These are phyloP conservation scores for Drosophila nr. perissopoda DNA, from an alignment of 2,888 invertebrate genomes.

Conservation along the genomic window DNA sequence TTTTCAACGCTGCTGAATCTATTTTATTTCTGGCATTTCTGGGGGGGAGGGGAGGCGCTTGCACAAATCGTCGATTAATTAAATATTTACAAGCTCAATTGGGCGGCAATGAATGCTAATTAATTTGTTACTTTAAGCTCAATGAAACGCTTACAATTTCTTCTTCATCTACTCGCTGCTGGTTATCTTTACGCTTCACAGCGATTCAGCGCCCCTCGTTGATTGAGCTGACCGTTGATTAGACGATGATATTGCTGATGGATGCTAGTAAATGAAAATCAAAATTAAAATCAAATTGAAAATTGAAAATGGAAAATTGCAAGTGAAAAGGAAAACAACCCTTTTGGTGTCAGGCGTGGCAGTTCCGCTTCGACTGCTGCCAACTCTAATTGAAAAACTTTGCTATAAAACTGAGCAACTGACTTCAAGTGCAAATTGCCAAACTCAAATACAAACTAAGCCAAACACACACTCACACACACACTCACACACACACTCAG, in stretches of 20 bases:
- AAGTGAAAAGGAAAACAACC: constrained; percentile 51
- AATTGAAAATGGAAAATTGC: neutral
- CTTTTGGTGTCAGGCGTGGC: constrained; percentile 45
- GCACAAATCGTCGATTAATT: constrained; percentile 73
- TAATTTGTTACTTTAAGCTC: constrained; percentile 67
- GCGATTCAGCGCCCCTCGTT: constrained; percentile 20
- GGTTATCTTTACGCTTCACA: constrained; percentile 70
- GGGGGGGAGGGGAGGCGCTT: constrained; percentile 26
- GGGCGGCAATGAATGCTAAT: constrained; percentile 76
- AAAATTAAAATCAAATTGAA: constrained; percentile 4
- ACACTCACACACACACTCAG: neutral
- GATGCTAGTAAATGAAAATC: constrained; percentile 9
- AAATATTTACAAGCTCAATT: constrained; percentile 81
- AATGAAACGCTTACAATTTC: constrained; percentile 11
- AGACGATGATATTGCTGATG: constrained; percentile 26
- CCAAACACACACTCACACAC: neutral
- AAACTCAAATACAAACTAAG: constrained; percentile 56
- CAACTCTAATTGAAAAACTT: constrained; percentile 76
- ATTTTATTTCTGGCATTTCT: constrained; percentile 36
- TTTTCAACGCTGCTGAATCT: constrained; percentile 26
- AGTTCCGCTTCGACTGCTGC: constrained; percentile 52
- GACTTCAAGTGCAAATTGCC: constrained; percentile 60
- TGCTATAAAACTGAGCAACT: constrained; percentile 43
- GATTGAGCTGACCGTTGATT: constrained; percentile 57
- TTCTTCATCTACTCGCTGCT: constrained; percentile 15